These are phyloP conservation scores for Phallusia fumigata DNA, from an alignment of 23 tunicate species.

Conservation along the genomic window DNA sequence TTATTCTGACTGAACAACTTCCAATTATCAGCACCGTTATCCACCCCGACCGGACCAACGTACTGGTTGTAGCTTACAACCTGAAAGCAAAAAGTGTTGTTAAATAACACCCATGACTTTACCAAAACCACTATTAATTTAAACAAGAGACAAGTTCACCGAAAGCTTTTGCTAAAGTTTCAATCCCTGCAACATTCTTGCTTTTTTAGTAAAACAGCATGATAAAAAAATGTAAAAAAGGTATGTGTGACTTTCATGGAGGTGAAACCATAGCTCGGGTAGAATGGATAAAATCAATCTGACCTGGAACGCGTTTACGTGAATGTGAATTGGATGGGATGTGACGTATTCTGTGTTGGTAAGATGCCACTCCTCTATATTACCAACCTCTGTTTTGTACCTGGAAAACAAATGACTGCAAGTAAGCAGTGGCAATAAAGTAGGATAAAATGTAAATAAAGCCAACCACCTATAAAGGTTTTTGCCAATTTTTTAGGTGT, in stretches of 20 bases:
- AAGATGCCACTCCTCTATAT: slow-evolving; percentile 41
- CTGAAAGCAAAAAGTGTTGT: neutral
- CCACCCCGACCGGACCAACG: slow-evolving; percentile 36
- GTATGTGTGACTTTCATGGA: no score
- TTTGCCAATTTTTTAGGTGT: no score
- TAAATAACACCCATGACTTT: neutral
- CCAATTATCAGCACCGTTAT: slow-evolving; percentile 15
- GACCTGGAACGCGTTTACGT: slow-evolving; percentile 45
- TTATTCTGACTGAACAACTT: neutral
- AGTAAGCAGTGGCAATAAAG: neutral
- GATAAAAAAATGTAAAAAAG: no score
- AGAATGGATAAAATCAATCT: neutral
- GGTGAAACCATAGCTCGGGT: no score
- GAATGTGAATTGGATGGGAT: slow-evolving; percentile 63
- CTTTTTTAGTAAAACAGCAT: no score
- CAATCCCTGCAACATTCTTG: no score
- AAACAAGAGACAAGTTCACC: no score
- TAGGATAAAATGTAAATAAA: no score
- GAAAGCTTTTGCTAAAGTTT: no score
- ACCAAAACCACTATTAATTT: no score
- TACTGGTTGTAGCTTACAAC: slow-evolving; percentile 59
- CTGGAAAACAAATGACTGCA: neutral
- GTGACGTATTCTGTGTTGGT: slow-evolving; percentile 43
- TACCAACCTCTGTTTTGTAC: slow-evolving; percentile 18
- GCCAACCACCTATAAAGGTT: no score